Evolutionary conservation across 2,888 invertebrate genomes (phyloP).

Genomic region (Dryobotodes eremita): DNA sequence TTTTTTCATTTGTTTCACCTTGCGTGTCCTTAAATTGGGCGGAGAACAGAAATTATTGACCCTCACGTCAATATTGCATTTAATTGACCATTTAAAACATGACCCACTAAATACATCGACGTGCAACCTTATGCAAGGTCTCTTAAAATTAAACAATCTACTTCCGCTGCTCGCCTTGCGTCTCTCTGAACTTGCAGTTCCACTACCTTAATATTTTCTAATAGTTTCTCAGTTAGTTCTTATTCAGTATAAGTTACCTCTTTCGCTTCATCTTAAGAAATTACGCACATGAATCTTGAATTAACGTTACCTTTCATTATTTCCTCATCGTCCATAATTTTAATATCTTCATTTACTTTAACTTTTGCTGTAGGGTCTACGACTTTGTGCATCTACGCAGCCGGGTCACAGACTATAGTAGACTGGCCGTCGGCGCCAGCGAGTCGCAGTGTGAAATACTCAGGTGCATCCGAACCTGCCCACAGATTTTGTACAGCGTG

Average conservation of each 20-base stretch:
- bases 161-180: slow-evolving; percentile 36
- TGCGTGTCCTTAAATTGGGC: slow-evolving; percentile 32
- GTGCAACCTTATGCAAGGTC: slow-evolving; percentile 38
- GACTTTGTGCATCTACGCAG: slow-evolving; percentile 59
- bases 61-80: slow-evolving; percentile 32
- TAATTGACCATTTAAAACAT: slow-evolving; percentile 25
- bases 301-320: neutral
- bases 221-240: neutral
- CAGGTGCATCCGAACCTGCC: slow-evolving; percentile 92
- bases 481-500: slow-evolving; percentile 85
- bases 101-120: slow-evolving; percentile 29
- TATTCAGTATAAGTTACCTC: neutral
- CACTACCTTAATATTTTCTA: neutral
- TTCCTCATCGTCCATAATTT: neutral
- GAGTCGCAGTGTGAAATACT: slow-evolving; percentile 92
- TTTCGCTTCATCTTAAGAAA: neutral
- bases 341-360: neutral
- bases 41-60: slow-evolving; percentile 15
- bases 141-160: slow-evolving; percentile 11
- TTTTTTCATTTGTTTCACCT: slow-evolving; percentile 39
- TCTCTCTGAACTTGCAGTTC: neutral
- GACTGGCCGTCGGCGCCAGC: slow-evolving; percentile 90
- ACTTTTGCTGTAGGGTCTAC: slow-evolving; percentile 62
- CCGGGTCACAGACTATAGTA: slow-evolving; percentile 79
- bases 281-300: neutral